Conservation (phyloP, 1,140 invertebrate species). For the Paracyclopina nana region DNA sequence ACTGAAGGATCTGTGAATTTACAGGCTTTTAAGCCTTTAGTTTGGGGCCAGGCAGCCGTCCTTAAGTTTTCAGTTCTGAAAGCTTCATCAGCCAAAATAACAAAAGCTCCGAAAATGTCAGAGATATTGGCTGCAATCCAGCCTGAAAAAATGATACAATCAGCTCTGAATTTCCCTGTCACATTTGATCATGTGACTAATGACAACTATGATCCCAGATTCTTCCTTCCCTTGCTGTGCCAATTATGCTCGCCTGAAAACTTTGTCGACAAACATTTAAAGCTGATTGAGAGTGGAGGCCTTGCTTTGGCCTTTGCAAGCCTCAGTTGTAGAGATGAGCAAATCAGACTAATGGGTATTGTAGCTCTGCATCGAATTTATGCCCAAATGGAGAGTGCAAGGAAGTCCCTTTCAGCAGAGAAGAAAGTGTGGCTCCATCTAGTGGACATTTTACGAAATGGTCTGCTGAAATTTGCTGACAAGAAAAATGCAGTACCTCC, state of each 20-base stretch:
- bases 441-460: constrained; percentile 18
- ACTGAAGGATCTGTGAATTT: constrained; percentile 5
- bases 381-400: constrained; percentile 10
- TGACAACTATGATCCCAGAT: constrained; percentile 20
- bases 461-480: constrained; percentile 17
- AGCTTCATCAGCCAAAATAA: no score
- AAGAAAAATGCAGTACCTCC: constrained; percentile 17
- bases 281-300: constrained; percentile 15
- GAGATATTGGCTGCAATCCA: constrained; percentile 17
- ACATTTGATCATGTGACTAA: background rate
- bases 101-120: constrained; percentile 17
- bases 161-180: constrained; percentile 18
- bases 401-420: constrained; percentile 3
- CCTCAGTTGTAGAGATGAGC: constrained; percentile 18
- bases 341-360: constrained; percentile 16
- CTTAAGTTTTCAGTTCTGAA: no score
- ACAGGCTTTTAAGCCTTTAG: constrained; percentile 19
- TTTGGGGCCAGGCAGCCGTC: constrained; percentile 15
- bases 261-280: constrained; percentile 20
- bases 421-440: constrained; percentile 20
- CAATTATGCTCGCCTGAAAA: constrained; percentile 19
- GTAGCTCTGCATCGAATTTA: constrained; percentile 5
- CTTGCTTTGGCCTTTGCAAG: constrained; percentile 18
- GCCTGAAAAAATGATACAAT: constrained; percentile 19
- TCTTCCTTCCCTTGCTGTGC: constrained; percentile 20